Conservation (phyloP, 2,113 vertebrate species). For the Pipa parva region DNA sequence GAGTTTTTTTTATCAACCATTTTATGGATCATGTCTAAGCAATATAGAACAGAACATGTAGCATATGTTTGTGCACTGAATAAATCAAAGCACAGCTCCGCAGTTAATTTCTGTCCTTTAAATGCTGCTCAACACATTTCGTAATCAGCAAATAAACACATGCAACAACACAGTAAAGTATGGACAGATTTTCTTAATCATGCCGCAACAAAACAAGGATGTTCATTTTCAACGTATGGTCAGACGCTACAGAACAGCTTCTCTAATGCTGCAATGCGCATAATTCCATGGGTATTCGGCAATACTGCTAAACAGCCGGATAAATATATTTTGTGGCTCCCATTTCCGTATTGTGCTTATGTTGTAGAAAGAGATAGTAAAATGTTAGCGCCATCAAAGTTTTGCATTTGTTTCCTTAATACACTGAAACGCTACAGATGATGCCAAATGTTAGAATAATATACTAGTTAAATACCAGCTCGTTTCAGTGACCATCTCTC, state of each 20-base stretch:
- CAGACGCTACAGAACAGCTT: constrained; percentile 40
- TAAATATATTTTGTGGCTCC: constrained; percentile 47
- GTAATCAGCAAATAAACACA: constrained; percentile 76
- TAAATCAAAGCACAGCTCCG: constrained; percentile 74
- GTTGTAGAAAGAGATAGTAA: constrained; percentile 12
- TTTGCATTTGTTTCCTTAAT: constrained; percentile 13
- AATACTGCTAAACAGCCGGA: constrained; percentile 48
- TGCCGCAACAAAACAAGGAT: constrained; percentile 48
- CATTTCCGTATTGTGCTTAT: constrained; percentile 47
- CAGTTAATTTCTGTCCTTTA: constrained; percentile 72
- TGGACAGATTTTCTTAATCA: constrained; percentile 71
- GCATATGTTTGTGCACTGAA: constrained; percentile 78
- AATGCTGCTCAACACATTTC: constrained; percentile 78
- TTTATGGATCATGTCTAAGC: constrained; percentile 74
- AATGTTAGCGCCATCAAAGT: background rate
- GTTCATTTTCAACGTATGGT: constrained; percentile 41
- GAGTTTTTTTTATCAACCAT: constrained; percentile 32
- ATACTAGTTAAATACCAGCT: background rate
- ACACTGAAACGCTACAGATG: background rate
- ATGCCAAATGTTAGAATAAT: constrained; percentile 2
- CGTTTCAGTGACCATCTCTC: background rate
- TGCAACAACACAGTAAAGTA: constrained; percentile 71
- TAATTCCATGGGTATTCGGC: constrained; percentile 45
- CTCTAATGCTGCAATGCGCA: constrained; percentile 42
- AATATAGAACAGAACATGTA: constrained; percentile 73